These are phyloP conservation scores for Drosophila mimica DNA, from an alignment of 2,888 invertebrate species.

Conservation along the genomic window DNA sequence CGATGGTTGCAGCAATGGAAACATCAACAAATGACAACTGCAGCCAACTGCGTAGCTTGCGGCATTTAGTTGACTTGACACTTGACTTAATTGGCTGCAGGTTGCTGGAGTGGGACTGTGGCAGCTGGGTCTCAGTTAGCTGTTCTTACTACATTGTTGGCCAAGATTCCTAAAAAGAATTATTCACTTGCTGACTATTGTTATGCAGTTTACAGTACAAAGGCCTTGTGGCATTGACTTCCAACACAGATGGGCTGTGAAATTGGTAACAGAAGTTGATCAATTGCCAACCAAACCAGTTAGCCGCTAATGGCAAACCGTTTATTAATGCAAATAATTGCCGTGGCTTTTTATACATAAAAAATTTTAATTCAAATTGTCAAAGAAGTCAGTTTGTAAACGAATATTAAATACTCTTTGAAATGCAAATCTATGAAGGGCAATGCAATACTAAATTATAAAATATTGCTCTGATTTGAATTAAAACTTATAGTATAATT, in stretches of 20 bases:
- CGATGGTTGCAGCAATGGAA: slow-evolving; percentile 18
- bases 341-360: background rate
- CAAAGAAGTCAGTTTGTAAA: background rate
- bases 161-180: slow-evolving; percentile 13
- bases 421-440: background rate
- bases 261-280: slow-evolving; percentile 1
- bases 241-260: background rate
- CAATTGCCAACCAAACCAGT: slow-evolving; percentile 1
- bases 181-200: slow-evolving; percentile 6
- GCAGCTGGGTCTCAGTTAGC: background rate
- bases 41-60: slow-evolving; percentile 51
- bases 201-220: slow-evolving; percentile 9
- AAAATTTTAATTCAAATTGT: background rate
- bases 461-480: background rate
- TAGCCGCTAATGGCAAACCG: background rate
- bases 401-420: background rate
- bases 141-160: slow-evolving; percentile 6
- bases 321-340: background rate
- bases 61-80: slow-evolving; percentile 67
- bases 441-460: too few species aligned
- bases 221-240: slow-evolving; percentile 5
- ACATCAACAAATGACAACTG: slow-evolving; percentile 39
- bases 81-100: slow-evolving; percentile 66
- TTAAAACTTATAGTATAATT: background rate
- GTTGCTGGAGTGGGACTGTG: background rate